Percentiles rank a stretch among this genome's conserved stretches.
Evolutionary conservation across 2,888 invertebrate species (phyloP).

Genomic region (Petrolisthes cinctipes): DNA sequence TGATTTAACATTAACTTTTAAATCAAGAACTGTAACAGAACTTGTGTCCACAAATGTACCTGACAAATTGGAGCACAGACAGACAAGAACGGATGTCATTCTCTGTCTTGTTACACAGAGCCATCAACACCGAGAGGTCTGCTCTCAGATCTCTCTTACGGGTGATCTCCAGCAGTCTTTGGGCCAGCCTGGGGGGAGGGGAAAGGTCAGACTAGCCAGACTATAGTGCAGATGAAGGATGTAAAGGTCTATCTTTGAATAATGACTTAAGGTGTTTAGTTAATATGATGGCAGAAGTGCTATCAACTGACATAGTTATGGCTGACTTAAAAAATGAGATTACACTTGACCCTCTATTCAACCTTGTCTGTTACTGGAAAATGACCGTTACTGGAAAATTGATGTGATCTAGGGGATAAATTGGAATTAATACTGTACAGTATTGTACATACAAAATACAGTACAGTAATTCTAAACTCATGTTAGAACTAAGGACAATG

Average conservation of each 20-base stretch:
- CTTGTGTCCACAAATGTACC: slow-evolving; percentile 67
- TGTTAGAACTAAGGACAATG: no score
- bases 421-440: no score
- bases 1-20: no score
- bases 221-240: background rate
- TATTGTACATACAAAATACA: no score
- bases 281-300: background rate
- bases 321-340: no score
- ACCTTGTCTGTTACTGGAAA: no score
- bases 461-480: no score
- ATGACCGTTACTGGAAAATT: no score
- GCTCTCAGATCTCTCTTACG: slow-evolving; percentile 78
- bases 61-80: slow-evolving; percentile 85
- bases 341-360: no score
- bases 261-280: background rate
- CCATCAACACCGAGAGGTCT: slow-evolving; percentile 79
- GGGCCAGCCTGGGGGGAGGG: slow-evolving; percentile 71
- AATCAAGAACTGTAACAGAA: no score
- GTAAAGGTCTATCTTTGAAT: background rate
- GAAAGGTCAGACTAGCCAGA: background rate
- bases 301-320: no score
- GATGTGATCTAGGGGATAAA: no score
- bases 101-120: slow-evolving; percentile 85
- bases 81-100: slow-evolving; percentile 94
- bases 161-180: slow-evolving; percentile 79